Conservation (phyloP, 2,113 vertebrate genomes). For the Blennius ocellaris region DNA sequence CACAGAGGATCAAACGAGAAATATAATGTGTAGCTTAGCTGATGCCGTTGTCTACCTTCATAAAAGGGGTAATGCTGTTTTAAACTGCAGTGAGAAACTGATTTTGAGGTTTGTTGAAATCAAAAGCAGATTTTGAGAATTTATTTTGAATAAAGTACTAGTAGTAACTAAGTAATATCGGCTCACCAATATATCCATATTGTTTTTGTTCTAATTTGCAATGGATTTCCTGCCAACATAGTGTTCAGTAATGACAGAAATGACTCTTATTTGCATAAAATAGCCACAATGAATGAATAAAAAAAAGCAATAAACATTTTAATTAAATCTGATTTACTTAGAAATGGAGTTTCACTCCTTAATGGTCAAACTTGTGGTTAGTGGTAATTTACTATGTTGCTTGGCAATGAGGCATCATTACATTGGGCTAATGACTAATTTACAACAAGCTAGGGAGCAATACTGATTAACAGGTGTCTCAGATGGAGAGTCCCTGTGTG, state of each 20-base stretch:
- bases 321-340: slow-evolving; percentile 75
- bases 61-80: slow-evolving; percentile 81
- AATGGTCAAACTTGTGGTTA: slow-evolving; percentile 72
- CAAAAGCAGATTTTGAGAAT: not conserved
- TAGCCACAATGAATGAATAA: slow-evolving; percentile 64
- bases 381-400: slow-evolving; percentile 77
- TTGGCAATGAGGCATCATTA: slow-evolving; percentile 77
- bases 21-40: slow-evolving; percentile 85
- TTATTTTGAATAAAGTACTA: slow-evolving; percentile 13
- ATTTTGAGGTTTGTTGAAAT: not conserved
- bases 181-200: slow-evolving; percentile 10
- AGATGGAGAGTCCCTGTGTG: slow-evolving; percentile 61
- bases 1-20: slow-evolving; percentile 87
- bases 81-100: not conserved
- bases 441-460: slow-evolving; percentile 71
- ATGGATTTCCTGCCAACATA: not conserved
- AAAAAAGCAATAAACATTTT: slow-evolving; percentile 63
- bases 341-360: slow-evolving; percentile 53
- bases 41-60: slow-evolving; percentile 87
- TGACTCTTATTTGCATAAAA: slow-evolving; percentile 66
- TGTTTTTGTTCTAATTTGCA: slow-evolving; percentile 32
- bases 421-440: slow-evolving; percentile 79
- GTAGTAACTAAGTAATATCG: too few relatives aligned
- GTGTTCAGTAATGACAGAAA: slow-evolving; percentile 38
- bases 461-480: slow-evolving; percentile 79